Base-by-base conservation (phyloP, 1,140 invertebrate species). In the Megalonaias nervosa region DNA sequence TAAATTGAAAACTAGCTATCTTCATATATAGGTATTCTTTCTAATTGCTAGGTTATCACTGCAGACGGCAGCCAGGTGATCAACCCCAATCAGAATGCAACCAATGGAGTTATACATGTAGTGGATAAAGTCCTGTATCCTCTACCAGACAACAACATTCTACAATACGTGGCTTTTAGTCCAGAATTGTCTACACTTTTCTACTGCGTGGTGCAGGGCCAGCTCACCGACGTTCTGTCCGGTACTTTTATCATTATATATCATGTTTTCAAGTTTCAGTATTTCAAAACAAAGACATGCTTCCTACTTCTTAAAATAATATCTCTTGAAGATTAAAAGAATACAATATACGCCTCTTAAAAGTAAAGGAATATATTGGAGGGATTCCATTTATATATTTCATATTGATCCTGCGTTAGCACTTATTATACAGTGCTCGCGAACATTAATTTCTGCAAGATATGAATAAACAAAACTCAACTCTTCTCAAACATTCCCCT, bases 31-130 rank as follows among this genome's bases (percentile, higher is more conserved):
- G 17, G 6, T 14, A 13, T n/a, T 65, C n/a, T 26, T 59, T 60
- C n/a, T 71, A 21, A 62, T 71, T 77, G 71, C 26, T 69, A 89
- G 87, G 79, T 89, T 31, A 85, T 89, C 61, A 87, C 89, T 14
- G 89, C 88, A 26, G 86, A 87, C 26, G 91, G 91, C 19, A 83
- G 85, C 21, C 81, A 82, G 31, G 84, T 91, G 13, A 77, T 87
- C 0, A 61, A 83, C 75, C 60, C 86, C 57, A 83, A 91, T 83
- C 81, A 88, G 70, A 87, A 87, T 15, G 87, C 89, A 3, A 86
- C 86, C 19, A 90, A 90, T 75, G 89, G 89, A n/a, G 88, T 90
- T 26, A 81, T 90, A 55, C 89, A 90, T 61, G 85, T 90, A 23
- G 82, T 90, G 58, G 85, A 88, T 73, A 77, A 85, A 60, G 82